A percentile compares a stretch with the other conserved stretches of the same genome.
Conservation (phyloP, 2,113 vertebrate genomes). For the Melanostigma gelatinosum region DNA sequence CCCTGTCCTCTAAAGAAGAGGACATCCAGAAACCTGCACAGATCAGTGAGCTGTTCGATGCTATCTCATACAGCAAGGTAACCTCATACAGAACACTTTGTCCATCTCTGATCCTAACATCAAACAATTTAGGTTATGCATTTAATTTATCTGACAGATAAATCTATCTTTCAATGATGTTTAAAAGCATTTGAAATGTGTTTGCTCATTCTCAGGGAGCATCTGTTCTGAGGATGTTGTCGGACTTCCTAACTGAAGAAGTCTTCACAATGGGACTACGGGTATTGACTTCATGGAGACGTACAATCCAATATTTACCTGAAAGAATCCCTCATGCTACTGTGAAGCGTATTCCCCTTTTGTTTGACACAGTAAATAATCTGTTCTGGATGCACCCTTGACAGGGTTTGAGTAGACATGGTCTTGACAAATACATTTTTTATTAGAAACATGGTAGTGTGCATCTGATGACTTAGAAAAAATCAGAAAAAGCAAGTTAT, state of each 20-base stretch:
- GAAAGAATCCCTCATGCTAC: not conserved
- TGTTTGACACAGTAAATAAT: not conserved
- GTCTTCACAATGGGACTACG: conserved; percentile 87
- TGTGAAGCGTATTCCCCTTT: not conserved
- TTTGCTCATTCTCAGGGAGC: conserved; percentile 84
- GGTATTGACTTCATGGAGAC: conserved; percentile 75
- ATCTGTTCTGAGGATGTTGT: conserved; percentile 94
- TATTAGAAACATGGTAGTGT: not conserved
- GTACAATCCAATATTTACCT: not conserved
- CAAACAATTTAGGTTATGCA: not conserved
- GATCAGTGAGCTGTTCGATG: conserved; percentile 93
- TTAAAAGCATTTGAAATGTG: not conserved
- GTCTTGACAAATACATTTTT: not conserved
- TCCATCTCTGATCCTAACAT: not conserved
- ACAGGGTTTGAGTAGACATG: not conserved
- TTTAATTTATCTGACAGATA: not conserved
- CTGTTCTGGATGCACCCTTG: not conserved
- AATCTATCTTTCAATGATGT: not conserved
- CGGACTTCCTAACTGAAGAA: conserved; percentile 86
- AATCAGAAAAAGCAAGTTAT: not conserved
- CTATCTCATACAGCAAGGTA: conserved; percentile 96
- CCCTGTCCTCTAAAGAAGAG: conserved; percentile 84
- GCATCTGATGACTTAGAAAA: not conserved
- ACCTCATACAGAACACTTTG: not conserved
- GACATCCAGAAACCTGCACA: conserved; percentile 89